Conservation (phyloP, 2,797 vertebrate genomes). For the Spinus pinus region DNA sequence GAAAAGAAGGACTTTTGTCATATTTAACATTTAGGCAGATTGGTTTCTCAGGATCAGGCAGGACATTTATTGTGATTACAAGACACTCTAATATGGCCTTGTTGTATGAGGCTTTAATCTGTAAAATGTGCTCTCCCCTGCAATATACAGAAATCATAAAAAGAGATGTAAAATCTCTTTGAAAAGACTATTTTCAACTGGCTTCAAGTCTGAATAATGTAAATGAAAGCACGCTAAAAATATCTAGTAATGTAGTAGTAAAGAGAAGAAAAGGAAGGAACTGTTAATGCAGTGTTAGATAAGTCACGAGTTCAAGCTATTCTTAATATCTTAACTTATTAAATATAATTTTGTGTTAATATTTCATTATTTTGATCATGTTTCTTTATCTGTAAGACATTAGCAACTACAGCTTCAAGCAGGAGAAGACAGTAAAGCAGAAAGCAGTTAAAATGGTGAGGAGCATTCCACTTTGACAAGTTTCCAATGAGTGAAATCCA, state of each 20-base stretch:
- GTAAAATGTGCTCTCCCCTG: constrained; percentile 85
- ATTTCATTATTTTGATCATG: neutral
- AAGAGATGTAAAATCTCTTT: neutral
- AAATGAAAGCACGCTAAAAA: neutral
- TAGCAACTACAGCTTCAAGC: neutral
- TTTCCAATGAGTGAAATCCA: neutral
- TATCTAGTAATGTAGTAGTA: neutral
- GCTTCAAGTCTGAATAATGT: neutral
- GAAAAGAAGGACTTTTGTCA: constrained; percentile 70
- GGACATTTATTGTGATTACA: constrained; percentile 80
- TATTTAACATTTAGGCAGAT: constrained; percentile 80
- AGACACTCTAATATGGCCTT: constrained; percentile 77
- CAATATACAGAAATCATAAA: constrained; percentile 17
- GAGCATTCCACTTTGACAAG: neutral
- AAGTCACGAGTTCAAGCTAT: neutral
- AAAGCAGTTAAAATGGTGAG: neutral
- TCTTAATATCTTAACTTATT: neutral
- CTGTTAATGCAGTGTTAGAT: neutral
- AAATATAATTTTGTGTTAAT: neutral
- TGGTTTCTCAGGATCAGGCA: constrained; percentile 87
- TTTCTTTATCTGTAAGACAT: neutral
- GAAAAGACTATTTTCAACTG: neutral
- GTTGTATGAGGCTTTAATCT: constrained; percentile 76
- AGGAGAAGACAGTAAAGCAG: neutral
- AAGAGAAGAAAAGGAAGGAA: neutral